A percentile compares a stretch with the other conserved stretches of the same genome.
These are phyloP conservation scores for Platanista minor DNA, from an alignment of 2,113 vertebrate species.

Conservation along the genomic window DNA sequence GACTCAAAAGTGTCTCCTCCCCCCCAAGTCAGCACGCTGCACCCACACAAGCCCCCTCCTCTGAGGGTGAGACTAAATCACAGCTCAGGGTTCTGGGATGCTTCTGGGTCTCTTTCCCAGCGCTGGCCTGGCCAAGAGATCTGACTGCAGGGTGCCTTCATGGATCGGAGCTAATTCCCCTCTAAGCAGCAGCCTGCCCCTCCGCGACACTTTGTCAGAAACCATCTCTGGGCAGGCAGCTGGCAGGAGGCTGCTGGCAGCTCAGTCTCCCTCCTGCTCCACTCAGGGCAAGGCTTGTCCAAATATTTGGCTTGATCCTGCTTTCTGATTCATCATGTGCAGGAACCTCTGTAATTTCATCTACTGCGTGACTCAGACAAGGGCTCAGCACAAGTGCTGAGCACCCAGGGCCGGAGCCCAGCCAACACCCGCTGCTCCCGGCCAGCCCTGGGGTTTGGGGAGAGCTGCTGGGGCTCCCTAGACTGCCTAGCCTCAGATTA, in stretches of 20 bases:
- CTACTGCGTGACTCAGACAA: constrained; percentile 67
- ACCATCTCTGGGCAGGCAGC: background rate
- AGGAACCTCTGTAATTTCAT: constrained; percentile 73
- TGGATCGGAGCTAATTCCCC: background rate
- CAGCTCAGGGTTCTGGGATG: background rate
- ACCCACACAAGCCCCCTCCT: background rate
- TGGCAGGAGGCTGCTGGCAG: constrained; percentile 3
- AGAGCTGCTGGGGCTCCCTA: constrained; percentile 80
- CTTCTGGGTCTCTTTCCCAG: background rate
- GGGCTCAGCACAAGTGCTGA: background rate
- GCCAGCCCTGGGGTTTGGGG: constrained; percentile 78
- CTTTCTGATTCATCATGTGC: constrained; percentile 70
- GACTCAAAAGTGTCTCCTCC: constrained; percentile 1
- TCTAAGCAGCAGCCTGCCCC: background rate
- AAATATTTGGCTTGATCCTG: constrained; percentile 69
- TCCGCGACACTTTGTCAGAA: background rate
- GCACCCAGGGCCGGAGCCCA: background rate
- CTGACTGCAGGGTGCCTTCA: background rate
- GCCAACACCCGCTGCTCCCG: background rate
- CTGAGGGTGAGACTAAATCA: background rate
- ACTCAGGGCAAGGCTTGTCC: constrained; percentile 57
- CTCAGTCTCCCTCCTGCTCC: background rate
- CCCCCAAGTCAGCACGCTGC: background rate
- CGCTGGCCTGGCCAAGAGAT: background rate
- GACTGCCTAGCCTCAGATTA: constrained; percentile 82